These are phyloP conservation scores for Hypotaenidia philippensis DNA, from an alignment of 2,797 vertebrate genomes.

Conservation along the genomic window DNA sequence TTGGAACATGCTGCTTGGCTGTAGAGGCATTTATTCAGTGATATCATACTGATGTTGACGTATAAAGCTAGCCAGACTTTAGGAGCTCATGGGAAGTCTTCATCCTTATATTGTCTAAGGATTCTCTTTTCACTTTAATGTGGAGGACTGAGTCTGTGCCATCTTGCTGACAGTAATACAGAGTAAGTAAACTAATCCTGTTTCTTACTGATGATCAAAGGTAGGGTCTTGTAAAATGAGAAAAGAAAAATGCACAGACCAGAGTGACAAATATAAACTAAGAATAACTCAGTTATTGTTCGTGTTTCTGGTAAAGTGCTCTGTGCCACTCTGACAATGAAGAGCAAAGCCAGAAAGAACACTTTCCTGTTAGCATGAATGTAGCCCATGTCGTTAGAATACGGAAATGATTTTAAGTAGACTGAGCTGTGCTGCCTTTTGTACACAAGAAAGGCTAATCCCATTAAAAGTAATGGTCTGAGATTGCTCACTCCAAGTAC, in stretches of 20 bases:
- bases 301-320: constrained; percentile 26
- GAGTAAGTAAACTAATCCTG: constrained; percentile 45
- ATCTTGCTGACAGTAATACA: constrained; percentile 40
- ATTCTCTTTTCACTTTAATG: neutral
- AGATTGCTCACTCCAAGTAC: constrained; percentile 65
- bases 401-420: constrained; percentile 79
- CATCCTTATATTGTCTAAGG: neutral
- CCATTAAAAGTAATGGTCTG: constrained; percentile 71
- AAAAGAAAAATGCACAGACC: constrained; percentile 30
- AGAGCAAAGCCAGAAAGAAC: constrained; percentile 41
- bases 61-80: neutral
- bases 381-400: constrained; percentile 40
- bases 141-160: neutral
- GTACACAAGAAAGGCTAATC: constrained; percentile 65
- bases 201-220: constrained; percentile 50
- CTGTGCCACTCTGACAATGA: constrained; percentile 5
- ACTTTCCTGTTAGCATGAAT: constrained; percentile 36
- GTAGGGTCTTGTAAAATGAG: constrained; percentile 21
- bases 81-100: neutral
- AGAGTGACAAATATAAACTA: constrained; percentile 85
- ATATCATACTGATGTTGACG: neutral
- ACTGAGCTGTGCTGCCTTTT: constrained; percentile 79
- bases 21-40: neutral
- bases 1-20: neutral
- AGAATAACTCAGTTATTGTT: constrained; percentile 78